Evolutionary conservation across 1,140 invertebrate species (phyloP).

Genomic region (Venustaconcha ellipsiformis): DNA sequence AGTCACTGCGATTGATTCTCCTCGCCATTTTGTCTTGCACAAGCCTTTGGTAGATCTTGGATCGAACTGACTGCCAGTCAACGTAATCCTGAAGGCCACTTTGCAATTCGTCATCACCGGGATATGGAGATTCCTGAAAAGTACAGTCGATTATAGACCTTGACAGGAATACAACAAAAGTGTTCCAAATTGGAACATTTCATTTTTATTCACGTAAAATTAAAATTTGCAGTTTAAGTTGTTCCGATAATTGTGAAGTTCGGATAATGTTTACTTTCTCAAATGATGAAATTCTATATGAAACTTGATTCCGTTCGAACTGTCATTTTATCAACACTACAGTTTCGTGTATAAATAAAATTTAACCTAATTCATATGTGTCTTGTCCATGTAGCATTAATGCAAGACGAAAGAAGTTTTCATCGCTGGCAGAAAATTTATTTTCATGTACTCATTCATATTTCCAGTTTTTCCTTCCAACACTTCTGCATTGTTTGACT

Average conservation of each 20-base stretch:
- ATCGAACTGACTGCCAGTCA: conserved; percentile 48
- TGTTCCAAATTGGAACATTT: neutral
- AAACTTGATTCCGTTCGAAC: neutral
- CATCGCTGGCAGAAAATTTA: no score
- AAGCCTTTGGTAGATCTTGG: conserved; percentile 35
- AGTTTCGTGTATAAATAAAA: no score
- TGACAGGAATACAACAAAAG: neutral
- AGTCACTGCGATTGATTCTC: conserved; percentile 21
- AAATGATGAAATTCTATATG: neutral
- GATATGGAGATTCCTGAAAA: conserved; percentile 49
- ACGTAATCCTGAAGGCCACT: conserved; percentile 48
- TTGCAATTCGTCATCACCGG: conserved; percentile 49
- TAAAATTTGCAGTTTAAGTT: neutral
- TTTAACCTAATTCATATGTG: no score
- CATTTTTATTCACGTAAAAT: neutral
- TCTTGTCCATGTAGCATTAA: no score
- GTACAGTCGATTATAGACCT: neutral
- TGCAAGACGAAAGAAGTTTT: no score
- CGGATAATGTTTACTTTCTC: neutral
- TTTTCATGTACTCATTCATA: neutral
- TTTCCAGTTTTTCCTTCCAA: neutral
- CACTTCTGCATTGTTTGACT: neutral
- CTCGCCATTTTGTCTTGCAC: conserved; percentile 27
- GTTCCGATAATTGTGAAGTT: neutral
- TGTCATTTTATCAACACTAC: neutral